These are phyloP conservation scores for Cygnus olor DNA, from an alignment of 2,797 vertebrate species.

Conservation along the genomic window DNA sequence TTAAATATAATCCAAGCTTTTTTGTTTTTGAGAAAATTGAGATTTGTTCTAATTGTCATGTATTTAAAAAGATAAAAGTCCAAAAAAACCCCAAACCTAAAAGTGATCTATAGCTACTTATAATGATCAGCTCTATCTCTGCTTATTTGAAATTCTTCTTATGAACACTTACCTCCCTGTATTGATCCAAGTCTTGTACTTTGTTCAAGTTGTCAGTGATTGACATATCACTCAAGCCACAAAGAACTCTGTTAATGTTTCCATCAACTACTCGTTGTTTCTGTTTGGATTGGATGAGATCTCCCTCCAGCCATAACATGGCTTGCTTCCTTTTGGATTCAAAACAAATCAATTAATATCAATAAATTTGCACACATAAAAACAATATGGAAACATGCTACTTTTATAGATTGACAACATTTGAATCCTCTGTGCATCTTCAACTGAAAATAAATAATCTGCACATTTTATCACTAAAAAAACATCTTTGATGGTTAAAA, in stretches of 20 bases:
- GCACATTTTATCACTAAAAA: not conserved
- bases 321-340: slow-evolving; percentile 86
- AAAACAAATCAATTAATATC: not conserved
- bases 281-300: slow-evolving; percentile 84
- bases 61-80: not conserved
- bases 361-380: not conserved
- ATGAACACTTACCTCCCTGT: slow-evolving; percentile 81
- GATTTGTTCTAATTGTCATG: not conserved
- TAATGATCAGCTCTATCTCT: not conserved
- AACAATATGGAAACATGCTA: not conserved
- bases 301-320: slow-evolving; percentile 88
- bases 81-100: not conserved
- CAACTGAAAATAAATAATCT: not conserved
- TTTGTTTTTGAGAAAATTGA: not conserved
- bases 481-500: not conserved
- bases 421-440: not conserved
- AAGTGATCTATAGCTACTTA: not conserved
- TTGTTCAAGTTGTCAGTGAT: slow-evolving; percentile 78
- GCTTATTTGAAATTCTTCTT: not conserved
- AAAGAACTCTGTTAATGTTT: slow-evolving; percentile 84
- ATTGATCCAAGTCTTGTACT: slow-evolving; percentile 76
- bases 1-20: not conserved
- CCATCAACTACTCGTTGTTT: slow-evolving; percentile 78
- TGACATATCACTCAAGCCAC: slow-evolving; percentile 86
- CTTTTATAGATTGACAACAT: not conserved